Evolutionary conservation across 2,797 vertebrate species (phyloP), one percentile per base, ranked within the genome.

Genomic region (Coranthus polyacanthus): DNA sequence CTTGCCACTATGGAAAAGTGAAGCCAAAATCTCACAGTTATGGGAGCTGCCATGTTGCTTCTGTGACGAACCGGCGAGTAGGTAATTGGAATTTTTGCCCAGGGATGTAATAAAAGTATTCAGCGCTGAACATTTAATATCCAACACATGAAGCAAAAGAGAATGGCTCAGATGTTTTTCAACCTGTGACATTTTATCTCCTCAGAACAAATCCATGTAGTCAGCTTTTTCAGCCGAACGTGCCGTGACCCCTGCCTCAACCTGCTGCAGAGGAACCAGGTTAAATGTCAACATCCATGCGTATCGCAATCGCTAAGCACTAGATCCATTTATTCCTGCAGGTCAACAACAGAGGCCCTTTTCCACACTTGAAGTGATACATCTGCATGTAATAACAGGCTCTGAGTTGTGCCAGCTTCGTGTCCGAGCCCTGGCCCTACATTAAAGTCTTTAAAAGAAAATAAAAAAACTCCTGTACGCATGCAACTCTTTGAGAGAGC

Each of bases 341-440:
- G 55, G 68, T 29, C 15, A 34, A 32, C 13, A 12, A n/a, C 24
- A 50, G 39, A 50, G 2, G 16, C 16, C 26, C 29, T 32, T 34
- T 20, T 47, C 6, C 34, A n/a, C 36, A 10, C 45, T 15, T 21
- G 60, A 57, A 61, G 29, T 24, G 26, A 69, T 50, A 72, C 52
- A 73, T 75, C 64, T 75, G 75, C 38, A 20, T 65, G 41, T 56
- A 75, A 82, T 53, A 70, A 13, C 56, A 66, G n/a, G 34, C 29
- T 45, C 38, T 50, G 22, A 61, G 24, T 11, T 9, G 17, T 53
- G n/a, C 43, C 63, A 37, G 72, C 34, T 60, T 11, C 38, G 61
- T 15, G 50, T 60, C 67, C 17, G 29, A 15, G 24, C 53, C 20
- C 8, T 47, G 18, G 50, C 34, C 61, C 61, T 42, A 53, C 62